Percentiles rank a stretch among this genome's conserved stretches.
Conservation (phyloP, 2,797 vertebrate species). For the Rhodeus uyekii region DNA sequence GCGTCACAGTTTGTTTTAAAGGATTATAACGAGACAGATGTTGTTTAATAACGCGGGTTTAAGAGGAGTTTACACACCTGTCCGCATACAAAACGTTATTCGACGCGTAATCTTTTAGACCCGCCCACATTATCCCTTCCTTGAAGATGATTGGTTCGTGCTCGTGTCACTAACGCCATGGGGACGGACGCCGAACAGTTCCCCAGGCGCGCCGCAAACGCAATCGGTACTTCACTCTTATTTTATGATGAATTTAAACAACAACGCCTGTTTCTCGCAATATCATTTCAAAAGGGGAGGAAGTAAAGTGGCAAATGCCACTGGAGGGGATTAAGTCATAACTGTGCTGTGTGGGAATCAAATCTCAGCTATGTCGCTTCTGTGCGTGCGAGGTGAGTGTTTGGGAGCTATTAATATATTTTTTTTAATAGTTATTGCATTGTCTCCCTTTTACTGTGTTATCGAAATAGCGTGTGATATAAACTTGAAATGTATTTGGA, state of each 20-base stretch:
- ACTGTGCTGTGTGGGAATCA: background rate
- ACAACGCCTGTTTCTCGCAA: background rate
- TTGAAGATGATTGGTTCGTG: slow-evolving; percentile 31
- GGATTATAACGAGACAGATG: background rate
- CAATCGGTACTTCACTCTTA: background rate
- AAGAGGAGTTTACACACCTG: slow-evolving; percentile 27
- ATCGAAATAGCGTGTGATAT: background rate
- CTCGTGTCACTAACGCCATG: slow-evolving; percentile 9
- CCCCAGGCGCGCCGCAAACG: slow-evolving; percentile 1
- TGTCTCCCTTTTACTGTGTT: background rate
- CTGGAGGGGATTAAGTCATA: background rate
- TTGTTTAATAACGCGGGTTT: background rate
- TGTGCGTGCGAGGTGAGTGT: slow-evolving; percentile 76
- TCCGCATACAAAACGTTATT: slow-evolving; percentile 1
- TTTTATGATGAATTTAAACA: slow-evolving; percentile 4
- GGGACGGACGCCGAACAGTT: background rate
- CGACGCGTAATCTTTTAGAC: background rate
- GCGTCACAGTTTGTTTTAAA: background rate
- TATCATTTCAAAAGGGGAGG: background rate
- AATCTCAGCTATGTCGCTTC: slow-evolving; percentile 73
- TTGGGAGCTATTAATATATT: background rate
- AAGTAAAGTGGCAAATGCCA: background rate
- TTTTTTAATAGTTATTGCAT: background rate
- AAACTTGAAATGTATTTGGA: background rate
- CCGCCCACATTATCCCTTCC: background rate